Evolutionary conservation across 2,113 vertebrate genomes (phyloP), one percentile per base, ranked within the genome.

Genomic region (Eonycteris spelaea): DNA sequence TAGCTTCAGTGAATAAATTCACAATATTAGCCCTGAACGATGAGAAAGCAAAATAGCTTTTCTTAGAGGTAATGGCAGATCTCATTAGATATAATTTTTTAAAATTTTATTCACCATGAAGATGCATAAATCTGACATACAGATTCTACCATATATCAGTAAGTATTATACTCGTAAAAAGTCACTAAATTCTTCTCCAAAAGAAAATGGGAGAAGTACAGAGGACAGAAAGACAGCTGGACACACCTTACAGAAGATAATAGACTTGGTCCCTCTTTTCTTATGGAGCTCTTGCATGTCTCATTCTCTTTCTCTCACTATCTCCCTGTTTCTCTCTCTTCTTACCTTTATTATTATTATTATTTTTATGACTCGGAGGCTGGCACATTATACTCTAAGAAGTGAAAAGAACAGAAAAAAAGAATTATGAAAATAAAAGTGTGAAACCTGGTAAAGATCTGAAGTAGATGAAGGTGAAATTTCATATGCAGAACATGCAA

Each of bases 41-140:
- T 88, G 55, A 94, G 55, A 73, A 90, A 86, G 90, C 12, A 94
- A 97, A 97, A 97, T 95, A 95, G 48, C 86, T 92, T 87, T 55
- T 84, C 63, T 93, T 87, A 90, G 45, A 95, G 77, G 73, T 85
- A 97, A 97, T 94, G 30, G 16, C 45, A 96, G 51, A 74, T 83
- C 30, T 83, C 40, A 85, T 87, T 96, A 97, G 77, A 92, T 77
- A 96, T 57, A 13, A 30, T 86, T 98, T 91, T 89, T 0, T 74
- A 75, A 96, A 89, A 30, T 84, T 48, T 96, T 30, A 63, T 86
- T 57, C 71, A 26, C 79, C 70, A 87, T 94, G 85, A 53, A 97
- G 92, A 67, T 97, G 94, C 59, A 95, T 78, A 94, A 85, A n/a
- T 80, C 30, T 51, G 7, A 75, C 71, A 9, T 45, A 38, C 7